Evolutionary conservation across 2,888 invertebrate species (phyloP).

Genomic region (Andrena dorsata): DNA sequence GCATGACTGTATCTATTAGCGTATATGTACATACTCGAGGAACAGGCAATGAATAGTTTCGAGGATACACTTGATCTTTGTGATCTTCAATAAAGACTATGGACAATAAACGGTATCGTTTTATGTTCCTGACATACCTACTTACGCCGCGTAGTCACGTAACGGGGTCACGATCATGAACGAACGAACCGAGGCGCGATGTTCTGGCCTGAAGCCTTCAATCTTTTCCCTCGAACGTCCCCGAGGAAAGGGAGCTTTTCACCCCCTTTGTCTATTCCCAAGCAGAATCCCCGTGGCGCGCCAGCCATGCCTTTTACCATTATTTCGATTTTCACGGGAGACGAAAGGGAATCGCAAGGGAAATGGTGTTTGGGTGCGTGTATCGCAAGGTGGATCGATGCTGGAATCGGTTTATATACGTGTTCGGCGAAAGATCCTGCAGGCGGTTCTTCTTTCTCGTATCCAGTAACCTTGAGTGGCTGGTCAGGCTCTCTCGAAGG

Average conservation of each 20-base stretch:
- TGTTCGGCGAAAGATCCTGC: conserved; percentile 23
- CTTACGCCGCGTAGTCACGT: background rate
- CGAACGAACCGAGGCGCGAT: background rate
- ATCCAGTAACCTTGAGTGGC: conserved; percentile 60
- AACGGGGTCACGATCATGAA: background rate
- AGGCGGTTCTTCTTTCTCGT: conserved; percentile 45
- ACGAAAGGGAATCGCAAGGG: conserved; percentile 2
- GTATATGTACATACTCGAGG: background rate
- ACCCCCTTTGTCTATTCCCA: background rate
- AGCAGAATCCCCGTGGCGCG: background rate
- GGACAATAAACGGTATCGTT: background rate
- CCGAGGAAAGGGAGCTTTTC: background rate
- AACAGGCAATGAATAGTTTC: background rate
- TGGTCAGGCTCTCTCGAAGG: conserved; percentile 52
- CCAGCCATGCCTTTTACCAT: conserved; percentile 14
- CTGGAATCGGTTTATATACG: conserved; percentile 30
- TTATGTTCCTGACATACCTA: background rate
- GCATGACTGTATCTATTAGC: background rate
- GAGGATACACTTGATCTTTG: conserved; percentile 2
- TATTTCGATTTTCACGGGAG: background rate
- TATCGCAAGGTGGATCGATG: conserved; percentile 37
- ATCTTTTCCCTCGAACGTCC: background rate
- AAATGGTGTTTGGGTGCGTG: conserved; percentile 1
- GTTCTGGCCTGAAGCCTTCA: background rate
- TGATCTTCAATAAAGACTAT: background rate